Conservation (phyloP, 1,140 invertebrate genomes). For the Pinna nobilis region DNA sequence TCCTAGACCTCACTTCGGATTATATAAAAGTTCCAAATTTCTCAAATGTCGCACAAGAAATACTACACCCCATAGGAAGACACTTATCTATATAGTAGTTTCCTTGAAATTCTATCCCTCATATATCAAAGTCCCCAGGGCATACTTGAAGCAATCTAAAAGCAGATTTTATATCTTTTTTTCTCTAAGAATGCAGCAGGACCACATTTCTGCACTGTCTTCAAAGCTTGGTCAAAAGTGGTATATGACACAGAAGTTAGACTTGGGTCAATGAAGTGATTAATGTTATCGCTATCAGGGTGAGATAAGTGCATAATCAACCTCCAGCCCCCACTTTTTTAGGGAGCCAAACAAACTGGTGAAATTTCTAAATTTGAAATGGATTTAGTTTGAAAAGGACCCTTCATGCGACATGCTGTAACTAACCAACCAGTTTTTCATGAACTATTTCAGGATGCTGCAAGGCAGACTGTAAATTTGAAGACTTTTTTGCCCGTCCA, state of each 20-base stretch:
- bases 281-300: too few species aligned
- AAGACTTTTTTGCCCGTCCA: too few species aligned
- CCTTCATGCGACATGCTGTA: too few species aligned
- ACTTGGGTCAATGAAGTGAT: too few species aligned
- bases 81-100: background rate
- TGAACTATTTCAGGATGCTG: too few species aligned
- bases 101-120: conserved; percentile 6
- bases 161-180: conserved; percentile 18
- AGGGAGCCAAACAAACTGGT: too few species aligned
- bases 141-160: conserved; percentile 5
- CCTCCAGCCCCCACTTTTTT: too few species aligned
- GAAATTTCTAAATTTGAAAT: too few species aligned
- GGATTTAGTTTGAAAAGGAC: too few species aligned
- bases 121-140: conserved; percentile 13
- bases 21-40: conserved; percentile 16
- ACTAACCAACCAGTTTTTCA: too few species aligned
- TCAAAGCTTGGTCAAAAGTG: background rate
- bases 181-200: background rate
- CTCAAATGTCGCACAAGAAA: background rate
- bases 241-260: background rate
- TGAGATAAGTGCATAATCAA: too few species aligned
- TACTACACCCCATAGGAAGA: background rate
- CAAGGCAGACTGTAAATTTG: too few species aligned
- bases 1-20: background rate
- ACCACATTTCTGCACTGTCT: background rate